These are phyloP conservation scores for Strigamia crassipes DNA, from an alignment of 2,888 invertebrate genomes.

Conservation along the genomic window DNA sequence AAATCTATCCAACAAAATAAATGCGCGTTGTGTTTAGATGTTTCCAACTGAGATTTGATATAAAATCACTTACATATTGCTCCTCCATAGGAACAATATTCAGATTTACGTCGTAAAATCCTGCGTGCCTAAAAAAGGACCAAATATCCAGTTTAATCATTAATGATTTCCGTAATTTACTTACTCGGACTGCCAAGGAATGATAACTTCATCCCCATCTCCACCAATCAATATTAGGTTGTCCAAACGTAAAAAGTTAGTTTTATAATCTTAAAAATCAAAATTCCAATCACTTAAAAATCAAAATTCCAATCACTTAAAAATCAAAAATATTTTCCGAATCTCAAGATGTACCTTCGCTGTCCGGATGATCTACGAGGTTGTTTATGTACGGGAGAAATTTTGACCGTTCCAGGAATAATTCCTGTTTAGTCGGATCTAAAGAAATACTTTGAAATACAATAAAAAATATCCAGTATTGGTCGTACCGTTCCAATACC, in stretches of 20 bases:
- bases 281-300: not conserved
- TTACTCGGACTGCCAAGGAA: not conserved
- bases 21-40: not conserved
- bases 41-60: too few species aligned
- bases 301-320: not conserved
- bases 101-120: not conserved
- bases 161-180: not conserved
- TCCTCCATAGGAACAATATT: not conserved
- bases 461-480: too few species aligned
- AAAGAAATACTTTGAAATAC: too few species aligned
- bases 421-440: not conserved
- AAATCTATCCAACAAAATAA: not conserved
- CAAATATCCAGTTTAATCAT: too few species aligned
- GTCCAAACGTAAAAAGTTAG: not conserved
- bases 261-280: not conserved
- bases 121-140: not conserved
- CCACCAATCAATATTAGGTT: not conserved
- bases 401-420: not conserved
- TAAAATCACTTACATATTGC: not conserved
- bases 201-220: not conserved
- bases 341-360: not conserved
- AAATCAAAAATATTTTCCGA: not conserved
- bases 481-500: not conserved
- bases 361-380: not conserved
- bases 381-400: constrained; percentile 2